Evolutionary conservation across 92 coral and sea anemone genomes (phyloP).

Genomic region (Blastomussa wellsi): DNA sequence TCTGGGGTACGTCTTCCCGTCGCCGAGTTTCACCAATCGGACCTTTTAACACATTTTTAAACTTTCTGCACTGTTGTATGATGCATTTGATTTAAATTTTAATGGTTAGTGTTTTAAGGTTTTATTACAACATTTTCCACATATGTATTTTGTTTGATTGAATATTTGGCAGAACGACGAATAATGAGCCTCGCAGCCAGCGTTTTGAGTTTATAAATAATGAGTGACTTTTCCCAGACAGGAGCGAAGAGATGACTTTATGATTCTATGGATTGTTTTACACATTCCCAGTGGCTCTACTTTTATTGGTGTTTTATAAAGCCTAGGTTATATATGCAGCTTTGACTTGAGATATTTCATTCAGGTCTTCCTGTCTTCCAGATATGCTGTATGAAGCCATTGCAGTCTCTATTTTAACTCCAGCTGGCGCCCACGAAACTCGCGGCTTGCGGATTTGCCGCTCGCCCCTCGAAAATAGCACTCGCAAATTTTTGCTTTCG

Average conservation of each 20-base stretch:
- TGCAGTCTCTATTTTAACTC: too few relatives aligned
- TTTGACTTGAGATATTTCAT: background rate
- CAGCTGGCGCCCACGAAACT: too few relatives aligned
- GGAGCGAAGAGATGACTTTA: background rate
- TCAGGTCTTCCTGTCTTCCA: too few relatives aligned
- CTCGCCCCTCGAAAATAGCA: too few relatives aligned
- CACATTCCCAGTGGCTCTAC: background rate
- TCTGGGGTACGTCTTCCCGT: background rate
- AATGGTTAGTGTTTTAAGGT: background rate
- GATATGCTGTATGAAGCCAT: too few relatives aligned
- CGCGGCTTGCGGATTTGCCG: too few relatives aligned
- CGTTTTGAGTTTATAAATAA: background rate
- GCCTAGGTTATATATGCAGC: background rate
- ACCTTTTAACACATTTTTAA: background rate
- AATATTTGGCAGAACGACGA: background rate
- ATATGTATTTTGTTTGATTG: background rate
- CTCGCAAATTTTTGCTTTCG: too few relatives aligned
- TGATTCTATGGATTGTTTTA: background rate
- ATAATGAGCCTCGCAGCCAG: background rate
- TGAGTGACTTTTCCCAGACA: background rate
- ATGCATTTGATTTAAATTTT: background rate
- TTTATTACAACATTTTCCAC: background rate
- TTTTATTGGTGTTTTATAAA: background rate
- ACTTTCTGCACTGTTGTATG: background rate
- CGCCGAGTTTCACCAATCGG: background rate